Evolutionary conservation across 2,888 invertebrate species (phyloP).

Genomic region (Brachyptera risi): DNA sequence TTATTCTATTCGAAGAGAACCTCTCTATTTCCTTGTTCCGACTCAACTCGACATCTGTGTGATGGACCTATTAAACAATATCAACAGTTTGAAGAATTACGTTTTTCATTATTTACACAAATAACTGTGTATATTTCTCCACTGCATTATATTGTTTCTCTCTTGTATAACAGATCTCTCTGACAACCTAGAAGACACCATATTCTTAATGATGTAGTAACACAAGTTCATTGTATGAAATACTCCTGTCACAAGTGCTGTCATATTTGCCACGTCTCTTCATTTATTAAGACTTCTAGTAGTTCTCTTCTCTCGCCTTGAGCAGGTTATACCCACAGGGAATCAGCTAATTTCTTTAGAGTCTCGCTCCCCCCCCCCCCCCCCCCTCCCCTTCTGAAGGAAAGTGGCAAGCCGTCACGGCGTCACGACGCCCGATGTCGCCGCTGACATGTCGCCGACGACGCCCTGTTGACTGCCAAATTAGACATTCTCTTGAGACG

Average conservation of each 20-base stretch:
- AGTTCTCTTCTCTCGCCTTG: neutral
- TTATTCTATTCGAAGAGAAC: too few relatives aligned
- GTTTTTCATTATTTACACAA: slow-evolving; percentile 18
- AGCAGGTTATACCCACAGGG: slow-evolving; percentile 1
- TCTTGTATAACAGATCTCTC: neutral
- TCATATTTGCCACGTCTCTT: slow-evolving; percentile 24
- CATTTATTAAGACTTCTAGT: slow-evolving; percentile 27
- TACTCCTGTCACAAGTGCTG: slow-evolving; percentile 21
- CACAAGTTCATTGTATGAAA: slow-evolving; percentile 4
- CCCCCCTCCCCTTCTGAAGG: neutral
- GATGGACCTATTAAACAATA: too few relatives aligned
- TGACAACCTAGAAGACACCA: neutral
- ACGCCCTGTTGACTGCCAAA: slow-evolving; percentile 33
- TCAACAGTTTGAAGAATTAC: too few relatives aligned
- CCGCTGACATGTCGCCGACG: slow-evolving; percentile 30
- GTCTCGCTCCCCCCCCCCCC: neutral
- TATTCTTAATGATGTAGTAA: slow-evolving; percentile 11
- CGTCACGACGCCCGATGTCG: slow-evolving; percentile 19
- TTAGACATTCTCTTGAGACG: slow-evolving; percentile 19
- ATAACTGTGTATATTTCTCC: slow-evolving; percentile 6
- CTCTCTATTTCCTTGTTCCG: too few relatives aligned
- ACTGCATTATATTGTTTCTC: neutral
- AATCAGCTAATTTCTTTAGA: slow-evolving; percentile 29
- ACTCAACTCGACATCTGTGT: too few relatives aligned
- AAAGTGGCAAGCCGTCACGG: slow-evolving; percentile 11